phyloP scores from a whole-genome alignment of 2,797 vertebrate genomes.

The Sciurus vulgaris region DNA sequence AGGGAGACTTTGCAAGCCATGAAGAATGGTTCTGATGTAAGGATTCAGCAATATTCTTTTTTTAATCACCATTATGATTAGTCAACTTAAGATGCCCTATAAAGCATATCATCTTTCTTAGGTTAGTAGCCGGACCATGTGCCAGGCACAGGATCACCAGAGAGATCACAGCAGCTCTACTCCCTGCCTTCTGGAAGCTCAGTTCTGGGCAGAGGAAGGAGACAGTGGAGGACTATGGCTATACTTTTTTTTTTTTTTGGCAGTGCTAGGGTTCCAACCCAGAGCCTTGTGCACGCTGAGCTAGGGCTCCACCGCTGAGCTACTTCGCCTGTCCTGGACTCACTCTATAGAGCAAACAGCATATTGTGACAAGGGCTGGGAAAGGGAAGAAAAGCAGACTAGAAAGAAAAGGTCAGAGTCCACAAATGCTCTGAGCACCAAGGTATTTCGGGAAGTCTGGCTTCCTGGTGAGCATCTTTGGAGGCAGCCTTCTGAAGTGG shows the following conservation, averaged over 20 bases:
- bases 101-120: background rate
- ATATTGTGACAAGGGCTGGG: background rate
- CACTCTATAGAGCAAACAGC: background rate
- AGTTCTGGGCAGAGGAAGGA: background rate
- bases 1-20: background rate
- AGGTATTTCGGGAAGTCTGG: background rate
- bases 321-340: too few relatives aligned
- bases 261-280: background rate
- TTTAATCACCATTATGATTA: background rate
- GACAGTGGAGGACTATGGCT: background rate
- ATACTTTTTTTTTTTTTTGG: background rate
- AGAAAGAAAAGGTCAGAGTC: background rate
- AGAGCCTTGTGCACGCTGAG: background rate
- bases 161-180: background rate
- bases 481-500: background rate
- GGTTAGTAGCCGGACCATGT: background rate
- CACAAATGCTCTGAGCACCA: background rate
- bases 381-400: background rate
- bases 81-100: background rate
- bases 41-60: background rate
- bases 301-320: background rate
- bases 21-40: background rate
- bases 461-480: background rate
- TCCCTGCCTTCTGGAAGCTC: background rate
- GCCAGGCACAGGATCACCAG: background rate